These are phyloP conservation scores for Acanthosepion lycidas DNA, from an alignment of 2,888 invertebrate genomes.

Conservation along the genomic window DNA sequence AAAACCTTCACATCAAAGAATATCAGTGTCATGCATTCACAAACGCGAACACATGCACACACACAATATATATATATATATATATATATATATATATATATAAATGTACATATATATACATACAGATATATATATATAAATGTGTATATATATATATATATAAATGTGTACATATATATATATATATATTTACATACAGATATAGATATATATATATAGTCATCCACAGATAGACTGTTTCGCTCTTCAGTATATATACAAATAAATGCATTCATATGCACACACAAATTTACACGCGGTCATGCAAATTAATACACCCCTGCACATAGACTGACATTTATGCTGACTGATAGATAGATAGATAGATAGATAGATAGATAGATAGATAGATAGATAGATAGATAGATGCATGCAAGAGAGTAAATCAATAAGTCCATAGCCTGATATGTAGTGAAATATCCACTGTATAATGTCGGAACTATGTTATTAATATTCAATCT, in stretches of 20 bases:
- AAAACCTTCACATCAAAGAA: too few species aligned
- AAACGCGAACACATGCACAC: background rate
- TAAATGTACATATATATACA: background rate
- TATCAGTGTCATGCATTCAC: too few species aligned
- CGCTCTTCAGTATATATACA: too few species aligned
- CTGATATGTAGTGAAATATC: too few species aligned
- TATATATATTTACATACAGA: background rate
- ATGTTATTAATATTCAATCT: too few species aligned
- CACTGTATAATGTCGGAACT: too few species aligned
- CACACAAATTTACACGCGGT: too few species aligned
- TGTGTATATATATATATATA: background rate
- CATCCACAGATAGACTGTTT: background rate
- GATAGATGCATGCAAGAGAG: too few species aligned
- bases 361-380: conserved; percentile 4
- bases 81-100: background rate
- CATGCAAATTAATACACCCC: background rate
- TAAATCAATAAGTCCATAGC: too few species aligned
- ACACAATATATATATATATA: conserved; percentile 20
- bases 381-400: background rate
- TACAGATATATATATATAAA: background rate
- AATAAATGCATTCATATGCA: too few species aligned
- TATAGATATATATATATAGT: background rate
- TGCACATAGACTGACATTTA: too few species aligned
- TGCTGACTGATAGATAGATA: too few species aligned
- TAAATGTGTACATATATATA: background rate